phyloP scores from a whole-genome alignment of 2,888 invertebrate genomes.

The Pasiphila rectangulata region DNA sequence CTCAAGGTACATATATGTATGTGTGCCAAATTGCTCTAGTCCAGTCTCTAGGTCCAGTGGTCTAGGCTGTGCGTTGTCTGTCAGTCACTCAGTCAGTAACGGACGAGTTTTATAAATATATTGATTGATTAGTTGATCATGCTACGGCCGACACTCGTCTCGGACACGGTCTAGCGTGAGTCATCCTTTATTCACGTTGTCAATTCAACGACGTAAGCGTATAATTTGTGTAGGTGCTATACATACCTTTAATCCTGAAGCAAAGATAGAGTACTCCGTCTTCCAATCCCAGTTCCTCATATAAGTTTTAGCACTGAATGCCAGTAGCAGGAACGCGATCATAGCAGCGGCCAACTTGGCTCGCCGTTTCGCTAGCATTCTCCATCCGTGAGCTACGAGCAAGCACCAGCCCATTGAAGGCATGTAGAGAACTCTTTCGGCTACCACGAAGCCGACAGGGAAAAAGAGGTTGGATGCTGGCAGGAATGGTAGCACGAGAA shows the following conservation, averaged over 20 bases:
- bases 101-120: no score
- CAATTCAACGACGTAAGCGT: no score
- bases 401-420: slow-evolving; percentile 99
- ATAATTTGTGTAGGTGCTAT: no score
- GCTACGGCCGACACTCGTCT: no score
- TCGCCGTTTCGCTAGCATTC: slow-evolving; percentile 83
- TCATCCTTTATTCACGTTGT: no score
- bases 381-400: slow-evolving; percentile 93
- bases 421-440: slow-evolving; percentile 96
- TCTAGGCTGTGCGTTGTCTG: no score
- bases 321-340: slow-evolving; percentile 85
- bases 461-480: slow-evolving; percentile 98
- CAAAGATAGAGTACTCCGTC: slow-evolving; percentile 95
- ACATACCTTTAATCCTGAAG: slow-evolving; percentile 88
- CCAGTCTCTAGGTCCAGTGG: no score
- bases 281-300: slow-evolving; percentile 95
- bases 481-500: slow-evolving; percentile 94
- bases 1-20: no score
- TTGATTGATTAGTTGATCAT: no score
- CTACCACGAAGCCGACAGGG: slow-evolving; percentile 98
- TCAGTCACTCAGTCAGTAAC: no score
- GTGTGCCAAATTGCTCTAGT: no score
- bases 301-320: slow-evolving; percentile 93
- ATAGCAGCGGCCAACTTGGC: slow-evolving; percentile 84
- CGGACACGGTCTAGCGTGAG: no score